Conservation (phyloP, 1,140 invertebrate species). For the Physella acuta region DNA sequence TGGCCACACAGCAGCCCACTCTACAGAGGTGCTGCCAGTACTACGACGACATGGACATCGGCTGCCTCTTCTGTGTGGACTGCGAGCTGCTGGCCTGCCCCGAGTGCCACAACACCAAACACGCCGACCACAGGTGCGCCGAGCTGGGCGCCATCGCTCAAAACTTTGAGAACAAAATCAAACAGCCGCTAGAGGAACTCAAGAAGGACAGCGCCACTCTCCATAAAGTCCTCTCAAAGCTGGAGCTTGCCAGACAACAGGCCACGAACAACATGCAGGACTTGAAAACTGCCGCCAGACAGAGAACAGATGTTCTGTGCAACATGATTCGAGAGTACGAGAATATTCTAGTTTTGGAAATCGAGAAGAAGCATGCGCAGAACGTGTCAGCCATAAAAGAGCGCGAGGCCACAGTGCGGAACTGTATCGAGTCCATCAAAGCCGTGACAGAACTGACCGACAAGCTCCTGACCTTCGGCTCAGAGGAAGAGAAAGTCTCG, state of each 20-base stretch:
- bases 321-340: slow-evolving; percentile 46
- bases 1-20: slow-evolving; percentile 7
- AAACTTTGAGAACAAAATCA: slow-evolving; percentile 49
- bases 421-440: slow-evolving; percentile 44
- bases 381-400: slow-evolving; percentile 39
- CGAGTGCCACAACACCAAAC: slow-evolving; percentile 40
- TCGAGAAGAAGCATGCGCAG: slow-evolving; percentile 39
- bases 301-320: slow-evolving; percentile 43
- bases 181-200: slow-evolving; percentile 43
- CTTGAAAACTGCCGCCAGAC: slow-evolving; percentile 32
- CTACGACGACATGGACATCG: slow-evolving; percentile 50
- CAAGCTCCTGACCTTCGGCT: slow-evolving; percentile 47
- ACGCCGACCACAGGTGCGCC: slow-evolving; percentile 45
- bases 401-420: slow-evolving; percentile 31
- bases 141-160: slow-evolving; percentile 45
- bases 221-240: slow-evolving; percentile 28
- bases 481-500: slow-evolving; percentile 50
- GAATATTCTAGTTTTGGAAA: slow-evolving; percentile 40
- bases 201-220: slow-evolving; percentile 39
- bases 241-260: slow-evolving; percentile 36
- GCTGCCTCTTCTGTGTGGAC: slow-evolving; percentile 48
- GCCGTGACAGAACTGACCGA: slow-evolving; percentile 49
- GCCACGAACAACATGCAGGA: slow-evolving; percentile 35
- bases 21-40: slow-evolving; percentile 39
- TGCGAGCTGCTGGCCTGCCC: slow-evolving; percentile 46